Conservation (phyloP, 2,888 invertebrate genomes). For the Diachrysia chrysitis region DNA sequence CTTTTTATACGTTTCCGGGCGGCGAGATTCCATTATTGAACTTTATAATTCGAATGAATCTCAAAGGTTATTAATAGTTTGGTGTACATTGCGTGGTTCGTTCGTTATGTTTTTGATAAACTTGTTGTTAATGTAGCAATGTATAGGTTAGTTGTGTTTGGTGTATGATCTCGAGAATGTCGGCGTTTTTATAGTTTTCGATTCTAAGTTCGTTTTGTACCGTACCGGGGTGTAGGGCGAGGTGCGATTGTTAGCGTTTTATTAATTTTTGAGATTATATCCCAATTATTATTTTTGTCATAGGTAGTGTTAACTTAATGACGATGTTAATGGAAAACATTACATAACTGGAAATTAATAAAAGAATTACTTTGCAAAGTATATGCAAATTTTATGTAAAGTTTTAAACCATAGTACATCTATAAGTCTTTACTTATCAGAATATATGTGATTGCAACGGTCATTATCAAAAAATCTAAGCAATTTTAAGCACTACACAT, state of each 20-base stretch:
- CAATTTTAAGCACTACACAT: too few species aligned
- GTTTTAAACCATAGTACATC: too few species aligned
- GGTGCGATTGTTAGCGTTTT: slow-evolving; percentile 32
- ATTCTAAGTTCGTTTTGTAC: slow-evolving; percentile 64
- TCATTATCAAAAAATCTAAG: too few species aligned
- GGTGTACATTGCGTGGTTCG: slow-evolving; percentile 35
- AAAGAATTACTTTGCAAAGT: too few species aligned
- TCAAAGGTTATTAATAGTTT: slow-evolving; percentile 47
- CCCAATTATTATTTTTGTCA: not conserved
- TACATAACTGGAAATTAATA: too few species aligned
- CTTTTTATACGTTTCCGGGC: slow-evolving; percentile 88
- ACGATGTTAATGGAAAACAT: too few species aligned
- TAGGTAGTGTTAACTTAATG: too few species aligned
- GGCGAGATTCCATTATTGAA: slow-evolving; percentile 80
- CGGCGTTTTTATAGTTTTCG: slow-evolving; percentile 75
- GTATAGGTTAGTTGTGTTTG: slow-evolving; percentile 32
- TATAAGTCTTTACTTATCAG: too few species aligned
- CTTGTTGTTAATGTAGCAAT: slow-evolving; percentile 28
- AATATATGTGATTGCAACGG: too few species aligned
- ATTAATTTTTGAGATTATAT: not conserved
- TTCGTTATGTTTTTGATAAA: not conserved
- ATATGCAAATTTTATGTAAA: too few species aligned
- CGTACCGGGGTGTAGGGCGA: slow-evolving; percentile 41
- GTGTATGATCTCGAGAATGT: slow-evolving; percentile 51
- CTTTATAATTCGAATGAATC: slow-evolving; percentile 61